Percentiles rank a stretch among this genome's conserved stretches.
Evolutionary conservation across 2,113 vertebrate genomes (phyloP).

Genomic region (Physeter macrocephalus): DNA sequence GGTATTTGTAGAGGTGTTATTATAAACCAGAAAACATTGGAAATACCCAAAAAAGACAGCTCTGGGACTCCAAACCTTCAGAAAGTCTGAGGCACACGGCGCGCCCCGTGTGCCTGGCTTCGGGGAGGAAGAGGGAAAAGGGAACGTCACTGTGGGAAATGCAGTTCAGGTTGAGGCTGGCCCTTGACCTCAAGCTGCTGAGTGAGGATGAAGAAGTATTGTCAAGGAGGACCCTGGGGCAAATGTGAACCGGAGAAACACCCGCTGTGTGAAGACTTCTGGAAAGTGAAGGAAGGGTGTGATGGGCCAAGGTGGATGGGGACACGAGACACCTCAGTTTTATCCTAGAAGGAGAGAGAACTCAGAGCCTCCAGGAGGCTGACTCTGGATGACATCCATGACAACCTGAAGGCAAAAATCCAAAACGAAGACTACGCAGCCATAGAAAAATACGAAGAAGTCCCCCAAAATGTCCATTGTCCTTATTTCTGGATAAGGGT

Average conservation of each 20-base stretch:
- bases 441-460: background rate
- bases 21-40: background rate
- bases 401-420: accelerated
- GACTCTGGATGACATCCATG: accelerated
- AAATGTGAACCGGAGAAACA: accelerated
- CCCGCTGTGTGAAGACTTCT: accelerated
- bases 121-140: accelerated
- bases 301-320: background rate
- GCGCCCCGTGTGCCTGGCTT: no score
- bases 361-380: background rate
- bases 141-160: accelerated
- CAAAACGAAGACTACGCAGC: accelerated
- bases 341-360: background rate
- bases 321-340: accelerated
- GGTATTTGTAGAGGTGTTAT: background rate
- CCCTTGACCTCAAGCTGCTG: background rate
- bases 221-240: background rate
- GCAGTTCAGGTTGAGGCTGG: background rate
- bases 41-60: background rate
- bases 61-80: background rate
- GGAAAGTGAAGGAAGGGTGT: accelerated
- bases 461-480: no score
- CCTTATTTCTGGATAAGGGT: no score
- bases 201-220: background rate
- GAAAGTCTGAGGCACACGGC: background rate